phyloP scores from a whole-genome alignment of 2,113 vertebrate genomes.

The Mirounga angustirostris region DNA sequence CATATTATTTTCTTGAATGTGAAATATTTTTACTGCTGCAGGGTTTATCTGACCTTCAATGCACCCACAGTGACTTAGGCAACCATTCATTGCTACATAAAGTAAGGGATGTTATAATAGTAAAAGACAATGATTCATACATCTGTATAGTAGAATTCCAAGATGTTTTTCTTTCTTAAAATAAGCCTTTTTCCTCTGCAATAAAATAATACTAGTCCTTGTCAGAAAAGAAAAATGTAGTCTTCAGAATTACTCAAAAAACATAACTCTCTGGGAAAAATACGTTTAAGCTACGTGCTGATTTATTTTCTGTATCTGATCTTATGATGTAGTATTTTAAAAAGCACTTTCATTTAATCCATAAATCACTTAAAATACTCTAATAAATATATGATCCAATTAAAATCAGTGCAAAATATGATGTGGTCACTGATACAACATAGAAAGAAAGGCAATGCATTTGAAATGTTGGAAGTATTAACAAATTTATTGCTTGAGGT shows the following conservation, averaged over 20 bases:
- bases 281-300: neutral
- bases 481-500: neutral
- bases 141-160: conserved; percentile 43
- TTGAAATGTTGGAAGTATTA: neutral
- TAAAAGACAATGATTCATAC: conserved; percentile 2
- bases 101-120: neutral
- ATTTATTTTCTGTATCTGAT: neutral
- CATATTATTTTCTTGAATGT: conserved; percentile 10
- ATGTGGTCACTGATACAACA: neutral
- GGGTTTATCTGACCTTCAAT: conserved; percentile 53
- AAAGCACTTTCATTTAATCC: neutral
- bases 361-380: neutral
- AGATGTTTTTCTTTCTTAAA: conserved; percentile 28
- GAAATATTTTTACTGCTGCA: conserved; percentile 44
- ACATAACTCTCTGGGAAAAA: neutral
- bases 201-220: neutral
- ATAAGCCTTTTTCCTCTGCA: neutral
- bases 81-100: neutral
- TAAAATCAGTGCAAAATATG: neutral
- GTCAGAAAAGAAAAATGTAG: neutral
- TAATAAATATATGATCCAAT: neutral
- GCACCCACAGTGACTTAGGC: neutral
- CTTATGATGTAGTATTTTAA: neutral
- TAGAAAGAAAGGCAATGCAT: neutral
- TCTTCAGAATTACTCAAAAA: conserved; percentile 33